Base-by-base conservation (phyloP, 2,888 invertebrate species). In the Hipparchia sbordonii region DNA sequence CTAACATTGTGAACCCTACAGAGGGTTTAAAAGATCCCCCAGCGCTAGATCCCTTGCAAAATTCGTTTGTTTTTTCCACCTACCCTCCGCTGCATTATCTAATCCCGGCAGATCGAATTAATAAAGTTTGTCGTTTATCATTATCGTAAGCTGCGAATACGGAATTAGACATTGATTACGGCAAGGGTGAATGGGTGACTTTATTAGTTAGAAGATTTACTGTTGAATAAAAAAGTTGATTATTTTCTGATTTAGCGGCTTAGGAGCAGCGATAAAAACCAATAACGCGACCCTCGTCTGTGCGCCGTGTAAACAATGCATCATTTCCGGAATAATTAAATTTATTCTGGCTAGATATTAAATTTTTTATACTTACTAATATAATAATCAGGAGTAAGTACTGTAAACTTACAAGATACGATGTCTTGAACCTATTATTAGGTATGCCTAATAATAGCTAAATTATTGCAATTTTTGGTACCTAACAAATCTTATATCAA, bases 71-170 rank as follows among this genome's bases (percentile, higher is more conserved):
- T 93, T 92, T 92, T 92, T 92, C 87, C 83, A 82, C 83, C 82
- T 83, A 82, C 88, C 88, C 87, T 85, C 81, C 81, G 79, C 82
- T 84, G 81, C 84, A 84, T 79, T 82, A 82, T 86, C 85, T 93
- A 93, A 93, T 92, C 92, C 92, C 75, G 80, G 85, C 82, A 87
- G 89, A 91, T 92, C 90, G 92, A 91, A 93, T 93, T 93, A 93
- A 92, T 92, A 91, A 89, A 89, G 85, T 88, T 87, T 87, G 91
- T 92, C 93, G 93, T 93, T 92, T 87, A 92, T 93, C 93, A 93
- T 93, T 92, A 92, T 90, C 81, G 91, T 91, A 89, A 92, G 90
- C 92, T 88, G 81, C 84, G 91, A 91, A 91, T 90, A 89, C 88
- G 77, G 83, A 88, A 91, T 91, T 87, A 92, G 92, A 92, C 92